These are phyloP conservation scores for Pterocles burchelli DNA, from an alignment of 2,113 vertebrate genomes.

Conservation along the genomic window DNA sequence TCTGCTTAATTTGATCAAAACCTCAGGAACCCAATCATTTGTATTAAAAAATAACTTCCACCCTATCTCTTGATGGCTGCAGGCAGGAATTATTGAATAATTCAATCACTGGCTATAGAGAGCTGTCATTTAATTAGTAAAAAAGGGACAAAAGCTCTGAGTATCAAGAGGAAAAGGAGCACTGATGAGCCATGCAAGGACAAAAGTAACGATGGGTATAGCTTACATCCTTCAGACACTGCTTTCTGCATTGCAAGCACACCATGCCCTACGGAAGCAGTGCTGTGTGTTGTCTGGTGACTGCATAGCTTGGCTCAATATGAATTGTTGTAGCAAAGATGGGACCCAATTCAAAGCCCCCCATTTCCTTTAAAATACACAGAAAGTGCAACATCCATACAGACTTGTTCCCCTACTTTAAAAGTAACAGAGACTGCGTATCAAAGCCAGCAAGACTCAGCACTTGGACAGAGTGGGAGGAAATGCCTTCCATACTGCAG, in stretches of 20 bases:
- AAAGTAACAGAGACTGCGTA: background rate
- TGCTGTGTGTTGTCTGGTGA: background rate
- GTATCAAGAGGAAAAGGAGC: background rate
- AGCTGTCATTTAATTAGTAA: slow-evolving; percentile 63
- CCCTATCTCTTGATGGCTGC: slow-evolving; percentile 40
- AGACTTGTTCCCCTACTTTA: background rate
- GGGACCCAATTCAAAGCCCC: background rate
- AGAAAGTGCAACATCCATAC: background rate
- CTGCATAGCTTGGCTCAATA: background rate
- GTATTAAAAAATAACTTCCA: slow-evolving; percentile 68
- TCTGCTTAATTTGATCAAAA: slow-evolving; percentile 64
- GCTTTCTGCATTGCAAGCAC: background rate
- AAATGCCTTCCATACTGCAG: background rate
- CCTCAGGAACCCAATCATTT: slow-evolving; percentile 43
- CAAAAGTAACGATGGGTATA: background rate
- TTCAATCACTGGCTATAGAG: slow-evolving; percentile 51
- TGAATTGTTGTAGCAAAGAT: background rate
- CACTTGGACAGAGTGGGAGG: background rate
- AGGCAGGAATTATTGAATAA: slow-evolving; percentile 65
- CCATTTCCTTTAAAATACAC: background rate
- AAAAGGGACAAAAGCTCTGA: slow-evolving; percentile 24
- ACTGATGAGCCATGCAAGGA: background rate
- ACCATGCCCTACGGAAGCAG: background rate
- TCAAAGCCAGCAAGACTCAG: background rate
- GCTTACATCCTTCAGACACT: background rate